These are phyloP conservation scores for Agelas oroides DNA, from an alignment of 37 sponge, comb jelly and placozoan species.

Conservation along the genomic window DNA sequence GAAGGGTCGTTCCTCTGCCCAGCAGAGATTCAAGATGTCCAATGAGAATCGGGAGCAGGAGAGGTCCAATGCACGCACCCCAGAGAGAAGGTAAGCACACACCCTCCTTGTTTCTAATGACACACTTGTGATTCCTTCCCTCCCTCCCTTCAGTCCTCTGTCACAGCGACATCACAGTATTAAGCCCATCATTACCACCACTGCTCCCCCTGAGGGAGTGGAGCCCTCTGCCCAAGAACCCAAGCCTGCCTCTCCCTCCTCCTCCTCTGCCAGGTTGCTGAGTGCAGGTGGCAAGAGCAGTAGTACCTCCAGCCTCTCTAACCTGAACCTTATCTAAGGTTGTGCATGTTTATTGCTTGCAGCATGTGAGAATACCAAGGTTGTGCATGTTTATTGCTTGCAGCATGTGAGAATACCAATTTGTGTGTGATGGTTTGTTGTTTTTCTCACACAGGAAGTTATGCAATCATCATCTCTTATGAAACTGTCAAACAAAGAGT, in stretches of 20 bases:
- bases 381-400: no score
- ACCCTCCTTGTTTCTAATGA: no score
- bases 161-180: not conserved
- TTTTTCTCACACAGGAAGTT: not conserved
- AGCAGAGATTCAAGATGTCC: not conserved
- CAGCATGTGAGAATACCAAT: no score
- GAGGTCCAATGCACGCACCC: no score
- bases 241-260: not conserved
- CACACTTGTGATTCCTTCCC: no score
- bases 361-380: not conserved
- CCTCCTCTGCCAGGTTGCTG: slow-evolving; percentile 2
- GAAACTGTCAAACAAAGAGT: no score
- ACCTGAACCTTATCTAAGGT: slow-evolving; percentile 16
- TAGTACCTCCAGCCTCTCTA: slow-evolving; percentile 40
- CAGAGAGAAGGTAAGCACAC: no score
- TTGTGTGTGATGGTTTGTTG: no score
- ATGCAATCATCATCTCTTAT: no score
- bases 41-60: no score
- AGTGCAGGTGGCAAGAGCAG: slow-evolving; percentile 36
- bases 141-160: no score
- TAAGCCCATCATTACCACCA: not conserved
- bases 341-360: not conserved
- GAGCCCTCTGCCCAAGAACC: not conserved
- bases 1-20: not conserved
- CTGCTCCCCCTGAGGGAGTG: not conserved